Evolutionary conservation across 1,140 invertebrate species (phyloP), one percentile per base, ranked within the genome.

Genomic region (Cyclargus thomasi): DNA sequence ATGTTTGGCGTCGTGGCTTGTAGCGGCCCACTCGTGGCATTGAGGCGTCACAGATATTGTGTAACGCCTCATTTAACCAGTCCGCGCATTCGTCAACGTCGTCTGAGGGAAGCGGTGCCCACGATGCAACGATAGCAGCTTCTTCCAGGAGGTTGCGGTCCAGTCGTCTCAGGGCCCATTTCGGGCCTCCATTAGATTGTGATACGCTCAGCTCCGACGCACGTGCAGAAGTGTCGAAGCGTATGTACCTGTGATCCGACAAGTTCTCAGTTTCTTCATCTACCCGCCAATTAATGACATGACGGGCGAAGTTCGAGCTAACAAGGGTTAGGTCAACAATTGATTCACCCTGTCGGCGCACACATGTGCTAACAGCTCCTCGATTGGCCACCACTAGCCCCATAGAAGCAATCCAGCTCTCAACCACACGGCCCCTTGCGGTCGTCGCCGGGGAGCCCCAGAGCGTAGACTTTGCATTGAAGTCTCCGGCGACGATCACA

Each of bases 391-490:
- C 4, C 0, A 22, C 11, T 1, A 70, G 20, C 0, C 66, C 73
- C 1, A 20, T 0, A 0, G 62, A 0, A 8, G 47, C 17, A n/a
- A 62, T n/a, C 67, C 71, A 72, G 16, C 69, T 70, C n/a, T 65
- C 70, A 36, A 74, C n/a, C 5, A 18, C n/a, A n/a, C 18, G 14
- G 6, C 73, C 73, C 11, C 63, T 20, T 0, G 17, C 63, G 23
- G 57, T 29, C n/a, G 73, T 71, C n/a, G 53, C 35, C 22, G 67
- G 65, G 7, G 64, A 68, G 14, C 73, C 73, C 73, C 73, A 74
- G 7, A 35, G 22, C 35, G 1, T 22, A 1, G 70, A 74, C 11
- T 74, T 70, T 4, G 72, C 69, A n/a, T n/a, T n/a, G n/a, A n/a
- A n/a, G n/a, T n/a, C n/a, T n/a, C n/a, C n/a, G n/a, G n/a, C n/a